phyloP scores from a whole-genome alignment of 2,113 vertebrate genomes.

The Sterna hirundo region DNA sequence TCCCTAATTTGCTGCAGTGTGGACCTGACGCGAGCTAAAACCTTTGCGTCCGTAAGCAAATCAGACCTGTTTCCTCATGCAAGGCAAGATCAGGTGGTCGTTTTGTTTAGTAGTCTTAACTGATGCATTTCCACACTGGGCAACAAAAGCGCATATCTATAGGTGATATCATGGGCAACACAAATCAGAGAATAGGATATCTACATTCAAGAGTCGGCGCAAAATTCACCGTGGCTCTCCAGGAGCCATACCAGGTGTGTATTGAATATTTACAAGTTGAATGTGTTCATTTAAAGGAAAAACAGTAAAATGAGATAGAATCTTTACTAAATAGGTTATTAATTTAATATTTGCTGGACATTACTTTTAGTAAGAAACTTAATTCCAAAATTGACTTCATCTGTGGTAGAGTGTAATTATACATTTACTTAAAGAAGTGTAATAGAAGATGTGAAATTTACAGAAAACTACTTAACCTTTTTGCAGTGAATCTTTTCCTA shows the following conservation, averaged over 20 bases:
- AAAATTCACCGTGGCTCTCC: background rate
- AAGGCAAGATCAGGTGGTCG: background rate
- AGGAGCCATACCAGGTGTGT: background rate
- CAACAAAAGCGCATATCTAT: rapidly evolving
- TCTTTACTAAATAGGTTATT: background rate
- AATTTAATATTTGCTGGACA: background rate
- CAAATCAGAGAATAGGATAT: background rate
- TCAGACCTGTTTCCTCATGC: background rate
- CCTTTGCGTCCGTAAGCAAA: background rate
- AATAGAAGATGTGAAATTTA: background rate
- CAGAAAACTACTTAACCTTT: background rate
- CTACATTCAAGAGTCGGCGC: background rate
- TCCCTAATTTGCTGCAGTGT: background rate
- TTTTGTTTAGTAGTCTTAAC: background rate
- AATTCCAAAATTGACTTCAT: background rate
- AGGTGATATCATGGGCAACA: background rate
- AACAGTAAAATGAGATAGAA: background rate
- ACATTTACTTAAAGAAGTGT: background rate
- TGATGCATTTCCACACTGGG: background rate
- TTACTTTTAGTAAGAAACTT: background rate
- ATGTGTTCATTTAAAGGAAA: background rate
- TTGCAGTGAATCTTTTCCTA: conserved; percentile 7
- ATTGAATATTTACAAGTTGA: background rate
- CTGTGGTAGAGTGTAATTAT: background rate
- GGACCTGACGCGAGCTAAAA: background rate